phyloP scores from a whole-genome alignment of 2,113 vertebrate species.

The Etheostoma spectabile region DNA sequence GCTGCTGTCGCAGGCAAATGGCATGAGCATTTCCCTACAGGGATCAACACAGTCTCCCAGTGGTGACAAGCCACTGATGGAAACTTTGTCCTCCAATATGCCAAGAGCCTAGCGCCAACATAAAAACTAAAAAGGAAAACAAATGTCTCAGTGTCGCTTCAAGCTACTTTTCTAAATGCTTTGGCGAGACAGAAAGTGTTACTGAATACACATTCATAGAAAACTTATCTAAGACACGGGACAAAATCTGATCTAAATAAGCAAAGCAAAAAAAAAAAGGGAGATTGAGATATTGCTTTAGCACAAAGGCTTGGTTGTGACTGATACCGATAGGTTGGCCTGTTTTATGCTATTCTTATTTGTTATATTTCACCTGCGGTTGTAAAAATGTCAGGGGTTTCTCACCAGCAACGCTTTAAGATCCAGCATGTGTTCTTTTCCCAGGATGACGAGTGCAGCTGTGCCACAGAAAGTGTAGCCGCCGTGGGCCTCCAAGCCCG shows the following conservation, averaged over 20 bases:
- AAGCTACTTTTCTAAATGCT: not conserved
- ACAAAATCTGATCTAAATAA: not conserved
- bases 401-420: slow-evolving; percentile 93
- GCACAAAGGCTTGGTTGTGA: slow-evolving; percentile 25
- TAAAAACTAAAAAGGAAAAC: not conserved
- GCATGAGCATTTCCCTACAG: slow-evolving; percentile 13
- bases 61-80: not conserved
- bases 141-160: not conserved
- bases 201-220: not conserved
- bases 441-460: slow-evolving; percentile 93
- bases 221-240: not conserved
- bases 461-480: slow-evolving; percentile 97
- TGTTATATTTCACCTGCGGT: not conserved
- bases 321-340: not conserved
- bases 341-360: not conserved
- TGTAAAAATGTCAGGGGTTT: not conserved
- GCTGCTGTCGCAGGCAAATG: not conserved
- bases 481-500: slow-evolving; percentile 95
- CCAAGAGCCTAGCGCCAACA: not conserved
- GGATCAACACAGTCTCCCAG: not conserved
- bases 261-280: not conserved
- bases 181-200: not conserved
- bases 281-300: not conserved
- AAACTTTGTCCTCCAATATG: not conserved
- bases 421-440: slow-evolving; percentile 92